A percentile compares a stretch with the other conserved stretches of the same genome.
These are phyloP conservation scores for Drosophila triauraria DNA, from an alignment of 1,140 invertebrate genomes.

Conservation along the genomic window DNA sequence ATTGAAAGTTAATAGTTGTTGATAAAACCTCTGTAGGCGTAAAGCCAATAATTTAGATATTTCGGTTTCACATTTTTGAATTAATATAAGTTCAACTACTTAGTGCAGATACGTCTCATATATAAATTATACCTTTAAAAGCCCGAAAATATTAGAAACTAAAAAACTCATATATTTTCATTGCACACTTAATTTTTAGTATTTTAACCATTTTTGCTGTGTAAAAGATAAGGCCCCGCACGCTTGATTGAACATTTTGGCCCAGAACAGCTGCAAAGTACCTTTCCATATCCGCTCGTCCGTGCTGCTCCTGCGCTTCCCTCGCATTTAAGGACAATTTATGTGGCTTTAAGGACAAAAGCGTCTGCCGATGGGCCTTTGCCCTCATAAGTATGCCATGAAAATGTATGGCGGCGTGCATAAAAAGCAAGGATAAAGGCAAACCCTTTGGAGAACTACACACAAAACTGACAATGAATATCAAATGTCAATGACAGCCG, in stretches of 20 bases:
- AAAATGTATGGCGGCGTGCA: constrained; percentile 54
- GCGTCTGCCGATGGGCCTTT: constrained; percentile 49
- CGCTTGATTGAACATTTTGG: constrained; percentile 69
- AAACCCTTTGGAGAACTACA: constrained; percentile 45
- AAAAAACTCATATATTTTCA: too few species aligned
- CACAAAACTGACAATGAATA: constrained; percentile 68
- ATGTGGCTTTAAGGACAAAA: constrained; percentile 71
- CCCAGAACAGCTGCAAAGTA: constrained; percentile 54
- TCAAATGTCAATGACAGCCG: constrained; percentile 81
- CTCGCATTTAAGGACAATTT: constrained; percentile 52
- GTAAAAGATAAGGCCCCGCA: constrained; percentile 53
- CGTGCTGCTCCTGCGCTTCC: background rate
- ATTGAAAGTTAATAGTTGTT: background rate
- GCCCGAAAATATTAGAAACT: background rate
- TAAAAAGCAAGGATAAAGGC: constrained; percentile 39
- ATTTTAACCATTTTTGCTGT: constrained; percentile 16
- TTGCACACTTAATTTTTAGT: background rate
- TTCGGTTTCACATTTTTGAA: background rate
- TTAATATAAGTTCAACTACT: too few species aligned
- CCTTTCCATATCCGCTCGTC: constrained; percentile 18
- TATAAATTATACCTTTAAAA: background rate
- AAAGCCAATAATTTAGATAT: background rate
- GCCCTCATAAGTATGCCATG: constrained; percentile 78
- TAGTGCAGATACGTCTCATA: too few species aligned
- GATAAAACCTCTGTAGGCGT: background rate